These are phyloP conservation scores for Graptemys geographica DNA, from an alignment of 2,797 vertebrate species.

Conservation along the genomic window DNA sequence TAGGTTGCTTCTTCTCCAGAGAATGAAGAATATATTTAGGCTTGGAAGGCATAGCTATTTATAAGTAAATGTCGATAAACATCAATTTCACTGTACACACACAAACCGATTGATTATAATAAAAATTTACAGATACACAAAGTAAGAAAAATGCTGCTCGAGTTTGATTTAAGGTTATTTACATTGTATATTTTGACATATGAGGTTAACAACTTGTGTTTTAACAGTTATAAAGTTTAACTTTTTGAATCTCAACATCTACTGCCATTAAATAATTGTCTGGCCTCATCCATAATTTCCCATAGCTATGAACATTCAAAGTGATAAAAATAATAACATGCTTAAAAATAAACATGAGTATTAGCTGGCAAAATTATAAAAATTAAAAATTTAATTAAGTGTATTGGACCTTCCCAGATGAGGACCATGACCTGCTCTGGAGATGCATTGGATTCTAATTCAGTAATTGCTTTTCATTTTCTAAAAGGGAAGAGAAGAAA, in stretches of 20 bases:
- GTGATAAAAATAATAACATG: neutral
- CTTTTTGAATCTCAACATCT: neutral
- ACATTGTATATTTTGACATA: neutral
- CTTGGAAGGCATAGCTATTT: neutral
- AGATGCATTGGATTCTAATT: neutral
- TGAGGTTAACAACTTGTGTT: neutral
- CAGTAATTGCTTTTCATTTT: neutral
- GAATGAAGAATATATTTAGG: neutral
- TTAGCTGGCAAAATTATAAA: neutral
- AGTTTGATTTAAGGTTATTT: neutral
- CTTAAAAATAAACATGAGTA: neutral
- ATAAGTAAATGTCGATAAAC: neutral
- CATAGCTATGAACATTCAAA: neutral
- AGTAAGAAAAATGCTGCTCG: neutral
- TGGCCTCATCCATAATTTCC: neutral
- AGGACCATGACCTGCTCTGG: neutral
- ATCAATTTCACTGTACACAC: neutral
- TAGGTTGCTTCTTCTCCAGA: neutral
- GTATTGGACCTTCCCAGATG: neutral
- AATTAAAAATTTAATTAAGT: neutral
- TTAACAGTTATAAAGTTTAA: neutral
- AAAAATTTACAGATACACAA: neutral
- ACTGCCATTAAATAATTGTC: neutral
- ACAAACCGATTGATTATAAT: neutral
- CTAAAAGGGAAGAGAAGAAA: too few species aligned